Evolutionary conservation across 2,888 invertebrate genomes (phyloP).

Genomic region (Ametastegia equiseti): DNA sequence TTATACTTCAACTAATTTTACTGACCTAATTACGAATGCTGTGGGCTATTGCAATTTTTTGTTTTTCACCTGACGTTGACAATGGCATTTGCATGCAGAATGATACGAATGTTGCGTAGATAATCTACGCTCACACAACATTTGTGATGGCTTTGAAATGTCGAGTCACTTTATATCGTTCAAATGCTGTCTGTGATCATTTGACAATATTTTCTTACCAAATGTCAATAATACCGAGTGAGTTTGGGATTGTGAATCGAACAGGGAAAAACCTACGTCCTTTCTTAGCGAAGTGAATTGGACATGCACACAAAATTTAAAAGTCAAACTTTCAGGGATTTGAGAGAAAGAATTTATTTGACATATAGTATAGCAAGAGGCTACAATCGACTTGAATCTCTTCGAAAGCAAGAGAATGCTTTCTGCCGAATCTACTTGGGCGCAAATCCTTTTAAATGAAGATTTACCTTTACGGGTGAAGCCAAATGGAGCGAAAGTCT

Average conservation of each 20-base stretch:
- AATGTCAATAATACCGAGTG: background rate
- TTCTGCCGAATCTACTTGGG: conserved; percentile 20
- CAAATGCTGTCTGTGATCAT: background rate
- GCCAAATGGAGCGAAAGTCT: background rate
- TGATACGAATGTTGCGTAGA: too few species aligned
- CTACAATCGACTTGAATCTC: conserved; percentile 8
- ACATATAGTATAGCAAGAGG: background rate
- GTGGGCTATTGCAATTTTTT: background rate
- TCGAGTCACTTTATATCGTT: background rate
- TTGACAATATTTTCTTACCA: background rate
- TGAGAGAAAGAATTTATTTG: conserved; percentile 22
- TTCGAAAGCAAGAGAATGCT: conserved; percentile 7
- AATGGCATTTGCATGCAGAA: too few species aligned
- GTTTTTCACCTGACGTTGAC: background rate
- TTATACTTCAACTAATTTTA: background rate
- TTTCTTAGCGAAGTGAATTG: background rate
- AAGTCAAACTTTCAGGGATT: conserved; percentile 16
- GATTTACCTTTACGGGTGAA: conserved; percentile 8
- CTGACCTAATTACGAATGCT: background rate
- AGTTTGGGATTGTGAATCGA: background rate
- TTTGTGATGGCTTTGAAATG: background rate
- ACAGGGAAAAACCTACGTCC: background rate
- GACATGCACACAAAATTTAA: conserved; percentile 31
- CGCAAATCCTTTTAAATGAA: conserved; percentile 28
- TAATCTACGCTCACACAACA: too few species aligned